Evolutionary conservation across 2,888 invertebrate genomes (phyloP).

Genomic region (Atherix ibis): DNA sequence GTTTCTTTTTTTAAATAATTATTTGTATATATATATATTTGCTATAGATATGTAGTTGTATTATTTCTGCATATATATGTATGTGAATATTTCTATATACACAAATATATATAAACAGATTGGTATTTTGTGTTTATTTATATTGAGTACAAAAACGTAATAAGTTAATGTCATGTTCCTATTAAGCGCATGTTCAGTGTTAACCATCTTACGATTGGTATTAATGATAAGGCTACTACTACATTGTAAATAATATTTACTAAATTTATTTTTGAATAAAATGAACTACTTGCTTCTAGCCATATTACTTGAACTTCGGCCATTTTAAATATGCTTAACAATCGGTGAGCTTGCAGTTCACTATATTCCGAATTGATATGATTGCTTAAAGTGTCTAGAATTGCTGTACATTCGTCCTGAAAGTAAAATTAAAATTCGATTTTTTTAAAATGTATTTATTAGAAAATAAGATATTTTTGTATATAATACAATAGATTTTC

Average conservation of each 20-base stretch:
- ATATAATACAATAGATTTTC: too few species aligned
- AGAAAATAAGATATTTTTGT: too few species aligned
- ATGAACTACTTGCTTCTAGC: constrained; percentile 35
- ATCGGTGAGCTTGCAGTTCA: constrained; percentile 70
- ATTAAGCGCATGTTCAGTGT: constrained; percentile 5
- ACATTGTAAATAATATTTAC: constrained; percentile 3
- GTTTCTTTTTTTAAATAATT: too few species aligned
- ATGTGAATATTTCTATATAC: too few species aligned
- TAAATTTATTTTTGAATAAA: constrained; percentile 1
- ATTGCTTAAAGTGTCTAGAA: constrained; percentile 64
- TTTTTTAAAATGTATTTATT: not conserved
- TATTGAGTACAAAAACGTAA: too few species aligned
- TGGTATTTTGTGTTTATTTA: too few species aligned
- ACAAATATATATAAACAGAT: too few species aligned
- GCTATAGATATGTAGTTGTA: too few species aligned
- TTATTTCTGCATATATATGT: too few species aligned
- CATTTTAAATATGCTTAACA: constrained; percentile 82
- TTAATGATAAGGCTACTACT: constrained; percentile 2
- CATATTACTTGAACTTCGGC: constrained; percentile 80
- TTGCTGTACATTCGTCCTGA: constrained; percentile 72
- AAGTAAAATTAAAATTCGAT: constrained; percentile 18
- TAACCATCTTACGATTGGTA: constrained; percentile 6
- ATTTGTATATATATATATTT: too few species aligned
- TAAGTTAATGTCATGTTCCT: constrained; percentile 11
- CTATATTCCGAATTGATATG: constrained; percentile 74